Conservation (phyloP, 2,888 invertebrate genomes). For the Tanypteryx hageni region DNA sequence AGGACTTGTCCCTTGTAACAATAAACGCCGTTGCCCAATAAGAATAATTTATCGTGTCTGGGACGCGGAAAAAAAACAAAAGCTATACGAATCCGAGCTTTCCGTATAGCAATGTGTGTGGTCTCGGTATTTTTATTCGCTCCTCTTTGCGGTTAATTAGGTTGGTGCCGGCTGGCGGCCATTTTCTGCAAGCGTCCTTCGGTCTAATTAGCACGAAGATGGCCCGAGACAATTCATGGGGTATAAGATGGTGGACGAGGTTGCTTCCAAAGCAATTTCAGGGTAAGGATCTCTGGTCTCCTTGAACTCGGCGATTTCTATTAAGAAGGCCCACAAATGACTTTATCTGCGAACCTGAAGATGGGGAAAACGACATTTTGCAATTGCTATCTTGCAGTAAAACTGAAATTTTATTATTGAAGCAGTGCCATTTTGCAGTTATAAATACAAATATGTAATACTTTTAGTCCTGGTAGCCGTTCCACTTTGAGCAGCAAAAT, state of each 20-base stretch:
- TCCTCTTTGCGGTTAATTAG: background rate
- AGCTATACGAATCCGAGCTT: background rate
- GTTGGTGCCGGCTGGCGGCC: background rate
- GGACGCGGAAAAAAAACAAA: background rate
- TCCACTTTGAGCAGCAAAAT: too few species aligned
- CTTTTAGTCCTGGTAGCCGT: too few species aligned
- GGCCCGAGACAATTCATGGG: background rate
- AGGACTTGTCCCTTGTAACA: background rate
- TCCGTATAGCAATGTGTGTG: background rate
- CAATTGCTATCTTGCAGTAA: too few species aligned
- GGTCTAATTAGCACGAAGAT: background rate
- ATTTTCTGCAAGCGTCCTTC: background rate
- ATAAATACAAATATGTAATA: too few species aligned
- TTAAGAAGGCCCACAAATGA: too few species aligned
- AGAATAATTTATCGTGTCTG: slow-evolving; percentile 19
- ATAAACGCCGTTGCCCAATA: slow-evolving; percentile 10
- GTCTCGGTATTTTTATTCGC: background rate
- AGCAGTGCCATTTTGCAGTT: too few species aligned
- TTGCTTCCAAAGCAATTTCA: background rate
- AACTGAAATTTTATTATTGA: too few species aligned
- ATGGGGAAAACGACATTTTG: too few species aligned
- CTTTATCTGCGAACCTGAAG: too few species aligned
- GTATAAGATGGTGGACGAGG: background rate
- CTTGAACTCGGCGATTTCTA: too few species aligned
- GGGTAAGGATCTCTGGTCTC: background rate